Conservation (phyloP, 1,140 invertebrate species). For the Heliconius himera region DNA sequence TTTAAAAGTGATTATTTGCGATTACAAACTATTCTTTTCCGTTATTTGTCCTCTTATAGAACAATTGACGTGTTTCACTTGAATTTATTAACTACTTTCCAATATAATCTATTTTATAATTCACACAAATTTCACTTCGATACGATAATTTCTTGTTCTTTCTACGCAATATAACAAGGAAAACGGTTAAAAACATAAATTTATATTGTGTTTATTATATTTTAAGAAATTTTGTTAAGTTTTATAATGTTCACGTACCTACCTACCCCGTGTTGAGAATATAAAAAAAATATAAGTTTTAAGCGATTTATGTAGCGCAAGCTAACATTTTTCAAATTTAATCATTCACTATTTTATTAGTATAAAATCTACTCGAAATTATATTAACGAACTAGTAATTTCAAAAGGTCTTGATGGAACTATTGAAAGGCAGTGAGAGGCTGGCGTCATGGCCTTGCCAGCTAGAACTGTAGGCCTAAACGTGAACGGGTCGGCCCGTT, state of each 20-base stretch:
- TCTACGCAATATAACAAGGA: neutral
- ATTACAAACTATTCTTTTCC: no score
- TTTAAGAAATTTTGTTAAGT: neutral
- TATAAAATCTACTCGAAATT: neutral
- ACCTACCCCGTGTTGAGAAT: neutral
- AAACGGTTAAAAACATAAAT: neutral
- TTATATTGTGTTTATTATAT: neutral
- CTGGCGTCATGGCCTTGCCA: conserved; percentile 18
- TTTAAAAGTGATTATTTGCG: no score
- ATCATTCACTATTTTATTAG: neutral
- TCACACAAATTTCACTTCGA: neutral
- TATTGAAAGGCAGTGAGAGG: conserved; percentile 17
- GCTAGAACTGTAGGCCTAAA: conserved; percentile 11
- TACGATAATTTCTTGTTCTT: neutral
- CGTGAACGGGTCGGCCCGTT: conserved; percentile 1
- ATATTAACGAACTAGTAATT: neutral
- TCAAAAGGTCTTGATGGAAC: conserved; percentile 8
- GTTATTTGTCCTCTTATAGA: no score
- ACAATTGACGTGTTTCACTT: no score
- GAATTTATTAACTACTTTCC: no score
- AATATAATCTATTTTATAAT: no score
- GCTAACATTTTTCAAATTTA: neutral
- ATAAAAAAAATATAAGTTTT: neutral
- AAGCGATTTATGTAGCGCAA: neutral
- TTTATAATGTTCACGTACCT: neutral